These are phyloP conservation scores for Cladorhizidae sp. DNA, from an alignment of 37 sponge, comb jelly and placozoan genomes.

Conservation along the genomic window DNA sequence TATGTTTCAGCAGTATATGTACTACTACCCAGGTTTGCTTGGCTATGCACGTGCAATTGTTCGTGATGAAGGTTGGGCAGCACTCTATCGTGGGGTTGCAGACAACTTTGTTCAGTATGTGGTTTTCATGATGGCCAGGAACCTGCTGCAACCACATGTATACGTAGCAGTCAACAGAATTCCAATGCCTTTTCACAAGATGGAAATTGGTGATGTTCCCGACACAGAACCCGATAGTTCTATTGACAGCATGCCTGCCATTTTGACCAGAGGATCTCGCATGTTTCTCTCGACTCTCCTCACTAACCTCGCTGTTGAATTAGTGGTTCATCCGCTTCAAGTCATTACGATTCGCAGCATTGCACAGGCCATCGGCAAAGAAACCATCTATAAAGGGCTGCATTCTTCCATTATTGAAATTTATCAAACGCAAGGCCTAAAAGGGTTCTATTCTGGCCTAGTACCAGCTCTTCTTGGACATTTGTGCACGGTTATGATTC, in stretches of 20 bases:
- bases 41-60: conserved; percentile 32
- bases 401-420: conserved; percentile 29
- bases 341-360: conserved; percentile 47
- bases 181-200: conserved; percentile 9
- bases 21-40: conserved; percentile 58
- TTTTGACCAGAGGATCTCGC: conserved; percentile 18
- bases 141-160: not conserved
- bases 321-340: conserved; percentile 44
- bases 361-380: conserved; percentile 63
- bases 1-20: conserved; percentile 28
- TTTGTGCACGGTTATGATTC: conserved; percentile 6
- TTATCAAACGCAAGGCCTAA: conserved; percentile 39
- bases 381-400: conserved; percentile 34
- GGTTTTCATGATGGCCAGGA: not conserved
- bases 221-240: conserved; percentile 44
- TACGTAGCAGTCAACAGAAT: not conserved
- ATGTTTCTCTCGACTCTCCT: conserved; percentile 5
- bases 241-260: conserved; percentile 20
- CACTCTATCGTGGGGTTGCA: conserved; percentile 45
- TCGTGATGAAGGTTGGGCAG: conserved; percentile 51
- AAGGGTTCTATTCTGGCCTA: conserved; percentile 58
- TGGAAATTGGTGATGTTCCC: conserved; percentile 34
- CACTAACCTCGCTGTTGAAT: not conserved
- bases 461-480: conserved; percentile 41
- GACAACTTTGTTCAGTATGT: not conserved